phyloP scores from a whole-genome alignment of 2,113 vertebrate genomes.

The Isurus oxyrinchus region DNA sequence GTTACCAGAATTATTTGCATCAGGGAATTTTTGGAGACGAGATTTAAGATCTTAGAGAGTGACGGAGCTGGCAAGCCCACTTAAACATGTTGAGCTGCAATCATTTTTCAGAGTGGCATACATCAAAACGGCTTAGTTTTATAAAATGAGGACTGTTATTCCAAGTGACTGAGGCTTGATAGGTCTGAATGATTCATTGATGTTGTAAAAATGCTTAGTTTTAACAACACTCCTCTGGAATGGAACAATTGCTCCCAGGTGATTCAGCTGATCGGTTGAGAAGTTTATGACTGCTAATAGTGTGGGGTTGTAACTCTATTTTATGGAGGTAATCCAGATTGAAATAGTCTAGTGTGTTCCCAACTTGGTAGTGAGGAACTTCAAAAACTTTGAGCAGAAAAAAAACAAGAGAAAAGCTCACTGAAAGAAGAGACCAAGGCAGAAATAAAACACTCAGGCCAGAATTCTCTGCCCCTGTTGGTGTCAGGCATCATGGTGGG shows the following conservation, averaged over 20 bases:
- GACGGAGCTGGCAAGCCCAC: neutral
- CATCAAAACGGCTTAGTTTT: neutral
- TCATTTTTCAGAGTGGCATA: neutral
- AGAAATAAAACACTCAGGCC: neutral
- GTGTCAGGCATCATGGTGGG: no score
- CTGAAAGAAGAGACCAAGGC: neutral
- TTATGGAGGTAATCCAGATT: neutral
- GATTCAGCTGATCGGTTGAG: neutral
- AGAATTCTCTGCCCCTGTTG: no score
- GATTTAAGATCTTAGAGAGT: neutral
- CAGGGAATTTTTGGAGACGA: neutral
- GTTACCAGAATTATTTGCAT: neutral
- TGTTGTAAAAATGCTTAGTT: neutral
- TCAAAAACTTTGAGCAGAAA: neutral
- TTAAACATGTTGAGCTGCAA: neutral
- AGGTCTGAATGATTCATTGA: neutral
- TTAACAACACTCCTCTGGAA: neutral
- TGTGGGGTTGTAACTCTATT: neutral
- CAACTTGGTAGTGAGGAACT: neutral
- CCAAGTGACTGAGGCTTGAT: neutral
- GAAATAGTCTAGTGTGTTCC: neutral
- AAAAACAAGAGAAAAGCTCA: neutral
- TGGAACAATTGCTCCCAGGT: neutral
- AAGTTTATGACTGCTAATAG: neutral
- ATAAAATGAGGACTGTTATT: neutral